phyloP scores from a whole-genome alignment of 2,888 invertebrate genomes.

The Cynaeus angustus region DNA sequence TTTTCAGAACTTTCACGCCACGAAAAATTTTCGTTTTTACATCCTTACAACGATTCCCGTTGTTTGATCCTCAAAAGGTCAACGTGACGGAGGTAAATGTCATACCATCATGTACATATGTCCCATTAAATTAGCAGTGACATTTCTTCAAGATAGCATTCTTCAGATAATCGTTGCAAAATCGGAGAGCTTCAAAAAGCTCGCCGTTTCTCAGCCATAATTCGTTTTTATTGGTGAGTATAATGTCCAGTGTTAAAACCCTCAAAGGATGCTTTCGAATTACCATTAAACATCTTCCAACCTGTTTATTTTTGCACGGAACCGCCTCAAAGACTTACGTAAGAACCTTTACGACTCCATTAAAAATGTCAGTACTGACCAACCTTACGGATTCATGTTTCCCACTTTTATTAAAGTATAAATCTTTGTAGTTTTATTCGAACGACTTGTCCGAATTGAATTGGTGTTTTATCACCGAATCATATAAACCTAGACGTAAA shows the following conservation, averaged over 20 bases:
- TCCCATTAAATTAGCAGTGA: conserved; percentile 35
- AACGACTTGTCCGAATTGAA: conserved; percentile 26
- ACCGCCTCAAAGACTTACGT: conserved; percentile 31
- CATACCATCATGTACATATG: conserved; percentile 23
- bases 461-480: conserved; percentile 36
- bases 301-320: conserved; percentile 39
- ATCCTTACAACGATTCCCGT: conserved; percentile 14
- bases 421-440: conserved; percentile 39
- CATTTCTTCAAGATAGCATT: conserved; percentile 35
- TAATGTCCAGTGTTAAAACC: conserved; percentile 35
- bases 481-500: conserved; percentile 19
- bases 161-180: conserved; percentile 23
- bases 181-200: not conserved
- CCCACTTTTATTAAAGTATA: conserved; percentile 42
- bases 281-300: conserved; percentile 34
- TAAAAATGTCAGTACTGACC: conserved; percentile 35
- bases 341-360: conserved; percentile 29
- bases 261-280: conserved; percentile 35
- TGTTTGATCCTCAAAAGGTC: conserved; percentile 16
- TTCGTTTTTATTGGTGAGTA: conserved; percentile 34
- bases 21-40: conserved; percentile 1
- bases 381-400: conserved; percentile 45
- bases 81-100: conserved; percentile 26
- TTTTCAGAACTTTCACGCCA: not conserved
- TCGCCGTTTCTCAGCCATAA: conserved; percentile 12